These are phyloP conservation scores for Deilephila porcellus DNA, from an alignment of 2,888 invertebrate genomes.

Conservation along the genomic window DNA sequence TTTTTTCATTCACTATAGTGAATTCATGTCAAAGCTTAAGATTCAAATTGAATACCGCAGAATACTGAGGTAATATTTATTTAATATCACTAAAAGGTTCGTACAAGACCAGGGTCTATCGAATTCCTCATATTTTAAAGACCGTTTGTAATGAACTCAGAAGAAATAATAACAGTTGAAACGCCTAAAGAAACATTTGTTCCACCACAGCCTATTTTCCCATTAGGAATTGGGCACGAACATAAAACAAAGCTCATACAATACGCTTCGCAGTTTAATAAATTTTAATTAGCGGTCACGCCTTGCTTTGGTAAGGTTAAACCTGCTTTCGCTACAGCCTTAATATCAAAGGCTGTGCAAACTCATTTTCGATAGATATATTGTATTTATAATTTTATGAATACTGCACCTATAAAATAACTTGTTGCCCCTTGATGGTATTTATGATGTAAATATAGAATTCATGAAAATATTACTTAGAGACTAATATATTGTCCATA, in stretches of 20 bases:
- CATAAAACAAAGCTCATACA: conserved; percentile 17
- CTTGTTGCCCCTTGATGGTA: too few species aligned
- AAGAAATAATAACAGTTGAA: background rate
- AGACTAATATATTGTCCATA: too few species aligned
- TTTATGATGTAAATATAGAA: too few species aligned
- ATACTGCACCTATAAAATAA: too few species aligned
- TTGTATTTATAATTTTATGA: background rate
- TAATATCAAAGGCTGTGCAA: background rate
- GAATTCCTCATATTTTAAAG: too few species aligned
- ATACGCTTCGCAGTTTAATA: conserved; percentile 16
- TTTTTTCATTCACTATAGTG: too few species aligned
- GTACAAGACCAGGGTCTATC: too few species aligned
- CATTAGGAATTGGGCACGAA: conserved; percentile 19
- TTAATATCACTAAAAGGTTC: too few species aligned
- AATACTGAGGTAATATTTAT: too few species aligned
- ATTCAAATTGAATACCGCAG: too few species aligned
- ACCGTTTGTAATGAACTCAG: background rate
- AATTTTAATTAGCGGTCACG: conserved; percentile 27
- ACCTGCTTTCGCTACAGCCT: background rate
- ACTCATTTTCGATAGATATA: conserved; percentile 1
- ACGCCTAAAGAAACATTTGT: conserved; percentile 8
- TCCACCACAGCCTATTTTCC: background rate
- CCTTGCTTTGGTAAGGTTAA: background rate
- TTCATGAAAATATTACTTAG: background rate
- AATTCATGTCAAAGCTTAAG: too few species aligned